phyloP scores from a whole-genome alignment of 2,113 vertebrate species.

The Vanacampus margaritifer region DNA sequence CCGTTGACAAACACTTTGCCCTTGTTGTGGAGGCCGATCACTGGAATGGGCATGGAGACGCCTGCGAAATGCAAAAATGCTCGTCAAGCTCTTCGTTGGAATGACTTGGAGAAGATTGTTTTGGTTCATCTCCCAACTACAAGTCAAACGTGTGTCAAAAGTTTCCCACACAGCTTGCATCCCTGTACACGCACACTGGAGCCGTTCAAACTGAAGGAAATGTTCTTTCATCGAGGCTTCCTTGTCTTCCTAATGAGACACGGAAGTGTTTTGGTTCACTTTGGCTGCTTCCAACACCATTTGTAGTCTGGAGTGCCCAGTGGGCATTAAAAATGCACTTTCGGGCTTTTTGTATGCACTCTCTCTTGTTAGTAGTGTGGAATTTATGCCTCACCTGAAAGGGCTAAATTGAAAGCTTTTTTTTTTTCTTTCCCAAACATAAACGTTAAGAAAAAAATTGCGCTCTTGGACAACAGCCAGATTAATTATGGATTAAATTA shows the following conservation, averaged over 20 bases:
- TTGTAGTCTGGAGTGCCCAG: background rate
- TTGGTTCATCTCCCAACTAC: background rate
- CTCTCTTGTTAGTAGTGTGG: background rate
- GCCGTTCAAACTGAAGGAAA: background rate
- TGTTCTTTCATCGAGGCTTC: background rate
- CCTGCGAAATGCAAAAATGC: slow-evolving; percentile 63
- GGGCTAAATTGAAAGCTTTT: background rate
- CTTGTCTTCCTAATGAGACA: background rate
- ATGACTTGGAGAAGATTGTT: background rate
- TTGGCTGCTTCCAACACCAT: background rate
- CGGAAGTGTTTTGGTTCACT: background rate
- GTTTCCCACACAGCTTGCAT: background rate
- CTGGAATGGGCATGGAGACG: slow-evolving; percentile 91
- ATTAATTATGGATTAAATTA: background rate
- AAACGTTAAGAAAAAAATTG: background rate
- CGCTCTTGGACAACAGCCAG: background rate
- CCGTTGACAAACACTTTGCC: slow-evolving; percentile 88
- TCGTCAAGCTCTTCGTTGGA: background rate
- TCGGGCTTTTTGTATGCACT: background rate
- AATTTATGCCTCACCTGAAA: background rate
- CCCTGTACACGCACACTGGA: background rate
- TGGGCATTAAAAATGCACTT: background rate
- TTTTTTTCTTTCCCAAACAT: background rate
- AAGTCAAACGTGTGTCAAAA: background rate
- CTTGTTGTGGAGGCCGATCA: slow-evolving; percentile 90